Evolutionary conservation across 2,888 invertebrate genomes (phyloP).

Genomic region (Athripsodes cinereus): DNA sequence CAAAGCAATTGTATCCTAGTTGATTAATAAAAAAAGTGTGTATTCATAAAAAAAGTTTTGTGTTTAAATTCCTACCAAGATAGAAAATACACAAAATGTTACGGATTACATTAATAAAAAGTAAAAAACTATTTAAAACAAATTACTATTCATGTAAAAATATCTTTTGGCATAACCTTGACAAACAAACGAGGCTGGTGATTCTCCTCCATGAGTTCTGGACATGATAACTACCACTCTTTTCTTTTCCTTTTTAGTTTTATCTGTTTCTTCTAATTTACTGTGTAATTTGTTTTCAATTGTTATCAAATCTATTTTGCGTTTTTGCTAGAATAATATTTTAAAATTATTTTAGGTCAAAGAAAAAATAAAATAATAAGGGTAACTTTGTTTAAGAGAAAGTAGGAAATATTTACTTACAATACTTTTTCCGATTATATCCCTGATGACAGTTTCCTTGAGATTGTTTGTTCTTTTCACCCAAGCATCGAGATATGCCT

Average conservation of each 20-base stretch:
- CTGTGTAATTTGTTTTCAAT: slow-evolving; percentile 54
- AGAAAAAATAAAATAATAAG: not conserved
- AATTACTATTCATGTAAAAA: not conserved
- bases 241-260: slow-evolving; percentile 47
- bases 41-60: not conserved
- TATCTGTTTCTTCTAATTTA: slow-evolving; percentile 42
- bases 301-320: slow-evolving; percentile 82
- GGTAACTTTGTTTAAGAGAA: too few species aligned
- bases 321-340: slow-evolving; percentile 68
- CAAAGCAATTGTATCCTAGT: too few species aligned
- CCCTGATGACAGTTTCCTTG: slow-evolving; percentile 58
- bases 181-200: slow-evolving; percentile 89
- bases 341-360: not conserved
- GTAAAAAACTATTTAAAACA: not conserved
- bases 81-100: too few species aligned
- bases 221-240: slow-evolving; percentile 83
- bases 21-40: too few species aligned
- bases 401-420: slow-evolving; percentile 39
- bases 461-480: slow-evolving; percentile 57
- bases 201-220: slow-evolving; percentile 89
- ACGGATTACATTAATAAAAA: not conserved
- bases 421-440: slow-evolving; percentile 61
- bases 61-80: too few species aligned
- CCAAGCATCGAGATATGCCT: slow-evolving; percentile 71
- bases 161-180: too few species aligned